Base-by-base conservation (phyloP, 2,113 vertebrate genomes). In the Dolichallabes microphthalmus region DNA sequence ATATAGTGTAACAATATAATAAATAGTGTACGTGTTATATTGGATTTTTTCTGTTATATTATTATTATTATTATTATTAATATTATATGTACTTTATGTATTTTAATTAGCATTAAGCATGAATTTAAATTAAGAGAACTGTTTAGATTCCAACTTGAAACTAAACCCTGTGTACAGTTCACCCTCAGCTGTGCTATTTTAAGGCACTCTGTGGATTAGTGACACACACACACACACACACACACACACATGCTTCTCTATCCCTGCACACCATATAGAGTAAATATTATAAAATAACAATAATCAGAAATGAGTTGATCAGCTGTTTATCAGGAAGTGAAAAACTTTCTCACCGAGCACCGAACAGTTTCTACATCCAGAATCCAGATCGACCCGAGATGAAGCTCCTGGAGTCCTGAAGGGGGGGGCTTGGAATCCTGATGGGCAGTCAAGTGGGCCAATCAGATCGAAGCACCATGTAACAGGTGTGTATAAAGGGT, bases 21-120 rank as follows among this genome's bases (percentile, higher is more conserved):
- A 30, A 15, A 32, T 20, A 73, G 55, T 60, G 19, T n/a, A 58
- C 4, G 39, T 39, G 32, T 12, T 8, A 35, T 22, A 73, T 32
- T 61, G 20, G 15, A 58, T 15, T 58, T 60, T 2, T 39, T 20
- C 9, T 35, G 35, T 57, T 19, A 32, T 58, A 58, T 58, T 58
- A 78, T 78, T 78, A 78, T 58, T 78, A 57, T 77, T 35, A 57
- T 78, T 58, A 30, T 77, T 78, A 77, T 57, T 77, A 77, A 35
- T 58, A 78, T 58, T 78, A 20, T 78, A 4, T 25, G n/a, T 14
- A 30, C 27, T n/a, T 17, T 69, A 10, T 12, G 30, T 12, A 12
- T 0, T 12, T 50, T 14, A 66, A 27, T 64, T 14, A 30, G n/a
- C 6, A 15, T 66, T 66, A 25, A 25, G 9, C 11, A 11, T 61